These are phyloP conservation scores for Danionella cerebrum DNA, from an alignment of 2,113 vertebrate genomes.

Conservation along the genomic window DNA sequence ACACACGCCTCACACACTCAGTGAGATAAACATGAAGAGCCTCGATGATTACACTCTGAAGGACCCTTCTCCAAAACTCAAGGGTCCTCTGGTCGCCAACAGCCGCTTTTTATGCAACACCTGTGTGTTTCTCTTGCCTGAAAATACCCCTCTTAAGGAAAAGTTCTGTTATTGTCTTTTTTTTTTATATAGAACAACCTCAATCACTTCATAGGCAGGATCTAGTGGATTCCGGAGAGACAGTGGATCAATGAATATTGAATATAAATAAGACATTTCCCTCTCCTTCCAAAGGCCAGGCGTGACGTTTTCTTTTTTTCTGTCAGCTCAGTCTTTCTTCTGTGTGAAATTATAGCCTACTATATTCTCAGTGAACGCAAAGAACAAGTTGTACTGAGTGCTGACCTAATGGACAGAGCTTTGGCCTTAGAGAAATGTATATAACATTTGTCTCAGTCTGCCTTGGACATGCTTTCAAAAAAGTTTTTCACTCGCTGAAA, in stretches of 20 bases:
- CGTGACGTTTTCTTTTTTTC: background rate
- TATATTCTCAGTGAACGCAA: background rate
- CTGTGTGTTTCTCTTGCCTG: background rate
- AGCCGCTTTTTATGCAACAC: too few relatives aligned
- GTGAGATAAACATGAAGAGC: background rate
- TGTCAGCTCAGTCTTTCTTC: background rate
- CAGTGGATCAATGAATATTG: constrained; percentile 32
- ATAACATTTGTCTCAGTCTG: background rate
- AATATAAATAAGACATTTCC: constrained; percentile 33
- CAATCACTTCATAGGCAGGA: constrained; percentile 5
- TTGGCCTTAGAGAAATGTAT: background rate
- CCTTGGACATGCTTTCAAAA: background rate
- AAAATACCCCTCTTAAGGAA: background rate
- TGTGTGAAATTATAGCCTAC: background rate
- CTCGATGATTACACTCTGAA: background rate
- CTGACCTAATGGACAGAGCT: background rate
- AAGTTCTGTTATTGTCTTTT: background rate
- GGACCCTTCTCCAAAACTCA: background rate
- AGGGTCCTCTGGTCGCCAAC: background rate
- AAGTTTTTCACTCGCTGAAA: too few relatives aligned
- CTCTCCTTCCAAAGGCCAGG: constrained; percentile 15
- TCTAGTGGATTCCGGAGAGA: background rate
- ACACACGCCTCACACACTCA: background rate
- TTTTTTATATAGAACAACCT: background rate
- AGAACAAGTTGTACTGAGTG: constrained; percentile 5